phyloP scores from a whole-genome alignment of 2,113 vertebrate genomes.

The Gobiocypris rarus region DNA sequence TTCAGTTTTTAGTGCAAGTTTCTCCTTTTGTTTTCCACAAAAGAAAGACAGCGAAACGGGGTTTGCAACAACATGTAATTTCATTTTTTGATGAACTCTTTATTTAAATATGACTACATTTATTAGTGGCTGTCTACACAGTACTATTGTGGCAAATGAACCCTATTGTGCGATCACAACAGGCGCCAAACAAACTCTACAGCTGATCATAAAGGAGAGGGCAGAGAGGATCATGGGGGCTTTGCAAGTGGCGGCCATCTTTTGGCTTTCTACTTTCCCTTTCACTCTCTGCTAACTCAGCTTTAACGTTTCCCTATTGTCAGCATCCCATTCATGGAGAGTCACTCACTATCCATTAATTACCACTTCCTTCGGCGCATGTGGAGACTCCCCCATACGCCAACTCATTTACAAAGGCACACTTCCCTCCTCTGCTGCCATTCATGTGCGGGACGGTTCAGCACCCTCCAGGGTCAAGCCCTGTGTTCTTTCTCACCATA shows the following conservation, averaged over 20 bases:
- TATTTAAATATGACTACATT: slow-evolving; percentile 25
- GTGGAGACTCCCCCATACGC: slow-evolving; percentile 69
- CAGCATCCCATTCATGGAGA: slow-evolving; percentile 80
- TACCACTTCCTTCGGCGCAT: slow-evolving; percentile 78
- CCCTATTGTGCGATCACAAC: slow-evolving; percentile 73
- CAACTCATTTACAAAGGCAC: slow-evolving; percentile 79
- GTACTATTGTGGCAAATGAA: slow-evolving; percentile 82
- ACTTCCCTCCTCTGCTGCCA: slow-evolving; percentile 78
- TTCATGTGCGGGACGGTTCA: slow-evolving; percentile 81
- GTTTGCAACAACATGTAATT: background rate
- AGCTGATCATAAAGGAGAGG: slow-evolving; percentile 69
- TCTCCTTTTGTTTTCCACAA: background rate
- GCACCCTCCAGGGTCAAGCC: slow-evolving; percentile 57
- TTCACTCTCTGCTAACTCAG: slow-evolving; percentile 26
- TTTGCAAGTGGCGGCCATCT: slow-evolving; percentile 45
- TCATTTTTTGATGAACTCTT: background rate
- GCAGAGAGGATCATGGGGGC: slow-evolving; percentile 54
- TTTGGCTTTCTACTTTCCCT: slow-evolving; percentile 10
- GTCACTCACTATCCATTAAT: slow-evolving; percentile 85
- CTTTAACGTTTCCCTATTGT: slow-evolving; percentile 77
- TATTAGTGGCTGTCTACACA: slow-evolving; percentile 62
- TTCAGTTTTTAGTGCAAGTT: too few relatives aligned
- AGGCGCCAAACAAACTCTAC: slow-evolving; percentile 78
- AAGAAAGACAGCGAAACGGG: background rate
- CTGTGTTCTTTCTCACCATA: slow-evolving; percentile 44